Percentiles rank a stretch among this genome's conserved stretches.
phyloP scores from a whole-genome alignment of 2,113 vertebrate genomes.

The Pedetes capensis region DNA sequence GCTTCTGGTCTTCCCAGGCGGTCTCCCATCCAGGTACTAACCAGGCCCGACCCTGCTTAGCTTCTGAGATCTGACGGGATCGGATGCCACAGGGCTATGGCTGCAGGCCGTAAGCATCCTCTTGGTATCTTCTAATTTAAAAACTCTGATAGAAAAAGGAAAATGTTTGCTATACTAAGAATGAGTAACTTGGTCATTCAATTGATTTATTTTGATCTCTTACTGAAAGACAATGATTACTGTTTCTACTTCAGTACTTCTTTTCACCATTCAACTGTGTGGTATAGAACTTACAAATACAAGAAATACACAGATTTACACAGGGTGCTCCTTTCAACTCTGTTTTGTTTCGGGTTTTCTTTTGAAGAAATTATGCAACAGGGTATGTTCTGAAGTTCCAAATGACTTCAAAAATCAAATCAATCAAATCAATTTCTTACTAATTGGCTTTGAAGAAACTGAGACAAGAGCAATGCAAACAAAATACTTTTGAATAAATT shows the following conservation, averaged over 20 bases:
- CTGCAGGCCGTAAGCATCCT: too few relatives aligned
- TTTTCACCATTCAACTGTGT: background rate
- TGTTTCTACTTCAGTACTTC: background rate
- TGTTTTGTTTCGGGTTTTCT: conserved; percentile 47
- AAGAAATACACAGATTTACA: background rate
- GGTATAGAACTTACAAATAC: background rate
- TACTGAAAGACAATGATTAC: background rate
- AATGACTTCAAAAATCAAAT: conserved; percentile 79
- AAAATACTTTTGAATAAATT: conserved; percentile 82
- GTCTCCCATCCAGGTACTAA: too few relatives aligned
- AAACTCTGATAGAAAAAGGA: background rate
- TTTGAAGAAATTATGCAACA: conserved; percentile 43
- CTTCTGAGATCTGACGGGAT: too few relatives aligned
- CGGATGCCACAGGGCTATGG: too few relatives aligned
- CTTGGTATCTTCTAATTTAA: too few relatives aligned
- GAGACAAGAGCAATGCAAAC: conserved; percentile 79
- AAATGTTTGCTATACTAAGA: background rate
- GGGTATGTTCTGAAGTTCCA: conserved; percentile 66
- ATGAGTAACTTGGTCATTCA: background rate
- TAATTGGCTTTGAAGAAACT: conserved; percentile 79
- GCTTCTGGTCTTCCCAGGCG: too few relatives aligned
- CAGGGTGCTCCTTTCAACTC: background rate
- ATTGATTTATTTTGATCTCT: background rate
- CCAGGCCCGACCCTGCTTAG: too few relatives aligned
- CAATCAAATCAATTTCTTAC: conserved; percentile 75